These are phyloP conservation scores for Melanostoma scalare DNA, from an alignment of 2,888 invertebrate genomes.

Conservation along the genomic window DNA sequence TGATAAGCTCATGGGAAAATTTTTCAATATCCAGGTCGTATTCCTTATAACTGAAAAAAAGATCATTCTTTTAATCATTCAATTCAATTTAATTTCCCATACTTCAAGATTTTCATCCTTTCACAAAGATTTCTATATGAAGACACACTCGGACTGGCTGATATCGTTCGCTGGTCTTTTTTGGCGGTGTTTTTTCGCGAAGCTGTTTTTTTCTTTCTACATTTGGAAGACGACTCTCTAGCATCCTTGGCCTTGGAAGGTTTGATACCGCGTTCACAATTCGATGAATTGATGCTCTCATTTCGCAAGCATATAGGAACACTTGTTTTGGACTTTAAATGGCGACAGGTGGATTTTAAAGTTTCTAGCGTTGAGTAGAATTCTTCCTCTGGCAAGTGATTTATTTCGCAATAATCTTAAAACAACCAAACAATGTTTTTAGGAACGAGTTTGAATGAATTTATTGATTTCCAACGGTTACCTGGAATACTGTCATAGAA, in stretches of 20 bases:
- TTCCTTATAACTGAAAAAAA: conserved; percentile 34
- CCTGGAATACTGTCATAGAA: conserved; percentile 90
- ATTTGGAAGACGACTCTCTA: conserved; percentile 19
- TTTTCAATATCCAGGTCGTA: conserved; percentile 31
- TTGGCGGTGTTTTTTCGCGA: conserved; percentile 38
- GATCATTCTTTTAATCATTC: neutral
- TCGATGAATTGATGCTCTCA: conserved; percentile 65
- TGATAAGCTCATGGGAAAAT: neutral
- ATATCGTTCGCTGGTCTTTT: conserved; percentile 46
- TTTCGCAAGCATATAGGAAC: conserved; percentile 44
- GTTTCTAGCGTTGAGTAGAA: conserved; percentile 88
- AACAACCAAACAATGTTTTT: neutral
- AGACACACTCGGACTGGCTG: conserved; percentile 36
- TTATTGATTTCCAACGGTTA: conserved; percentile 65
- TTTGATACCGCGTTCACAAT: conserved; percentile 5
- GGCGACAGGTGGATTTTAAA: conserved; percentile 78
- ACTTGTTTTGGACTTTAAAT: conserved; percentile 75
- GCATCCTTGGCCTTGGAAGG: conserved; percentile 9
- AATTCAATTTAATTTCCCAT: neutral
- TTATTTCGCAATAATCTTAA: conserved; percentile 88
- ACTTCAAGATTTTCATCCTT: conserved; percentile 54
- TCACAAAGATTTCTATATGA: conserved; percentile 51
- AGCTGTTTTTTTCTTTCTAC: conserved; percentile 26
- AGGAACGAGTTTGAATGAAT: conserved; percentile 8
- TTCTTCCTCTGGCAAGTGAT: conserved; percentile 89